Percentiles rank a stretch among this genome's conserved stretches.
Evolutionary conservation across 2,113 vertebrate species (phyloP).

Genomic region (Sander lucioperca): DNA sequence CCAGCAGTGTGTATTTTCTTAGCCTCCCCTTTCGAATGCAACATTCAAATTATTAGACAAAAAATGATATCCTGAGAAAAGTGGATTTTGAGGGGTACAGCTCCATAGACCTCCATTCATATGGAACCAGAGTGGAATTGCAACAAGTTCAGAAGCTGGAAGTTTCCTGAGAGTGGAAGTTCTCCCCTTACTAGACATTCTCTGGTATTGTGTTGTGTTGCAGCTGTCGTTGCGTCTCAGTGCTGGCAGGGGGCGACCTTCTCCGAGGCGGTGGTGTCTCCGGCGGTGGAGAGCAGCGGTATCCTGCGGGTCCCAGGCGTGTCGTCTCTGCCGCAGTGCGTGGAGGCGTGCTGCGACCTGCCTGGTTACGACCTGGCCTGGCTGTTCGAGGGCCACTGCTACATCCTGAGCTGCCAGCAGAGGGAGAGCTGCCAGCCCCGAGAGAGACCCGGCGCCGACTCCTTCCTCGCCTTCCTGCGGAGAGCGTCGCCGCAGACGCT

Average conservation of each 20-base stretch:
- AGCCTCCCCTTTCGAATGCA: too few relatives aligned
- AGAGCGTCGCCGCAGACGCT: slow-evolving; percentile 81
- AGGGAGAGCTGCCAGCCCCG: slow-evolving; percentile 86
- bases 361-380: slow-evolving; percentile 89
- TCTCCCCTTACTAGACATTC: too few relatives aligned
- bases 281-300: slow-evolving; percentile 84
- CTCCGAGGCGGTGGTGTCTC: slow-evolving; percentile 87
- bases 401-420: slow-evolving; percentile 89
- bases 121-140: too few relatives aligned
- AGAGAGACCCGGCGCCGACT: slow-evolving; percentile 83
- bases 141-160: too few relatives aligned
- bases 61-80: too few relatives aligned
- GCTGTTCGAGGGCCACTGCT: slow-evolving; percentile 91
- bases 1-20: too few relatives aligned
- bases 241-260: slow-evolving; percentile 88
- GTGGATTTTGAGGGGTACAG: too few relatives aligned
- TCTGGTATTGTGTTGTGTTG: slow-evolving; percentile 23
- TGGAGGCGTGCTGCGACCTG: slow-evolving; percentile 87
- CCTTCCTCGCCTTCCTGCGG: slow-evolving; percentile 87
- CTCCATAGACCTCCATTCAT: too few relatives aligned
- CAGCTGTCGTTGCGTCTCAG: slow-evolving; percentile 85
- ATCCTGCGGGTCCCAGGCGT: slow-evolving; percentile 87
- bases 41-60: too few relatives aligned
- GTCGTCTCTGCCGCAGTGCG: slow-evolving; percentile 83
- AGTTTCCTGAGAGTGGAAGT: too few relatives aligned